Evolutionary conservation across 2,888 invertebrate species (phyloP), one percentile per base, ranked within the genome.

Genomic region (Leptarthrus brevirostris): DNA sequence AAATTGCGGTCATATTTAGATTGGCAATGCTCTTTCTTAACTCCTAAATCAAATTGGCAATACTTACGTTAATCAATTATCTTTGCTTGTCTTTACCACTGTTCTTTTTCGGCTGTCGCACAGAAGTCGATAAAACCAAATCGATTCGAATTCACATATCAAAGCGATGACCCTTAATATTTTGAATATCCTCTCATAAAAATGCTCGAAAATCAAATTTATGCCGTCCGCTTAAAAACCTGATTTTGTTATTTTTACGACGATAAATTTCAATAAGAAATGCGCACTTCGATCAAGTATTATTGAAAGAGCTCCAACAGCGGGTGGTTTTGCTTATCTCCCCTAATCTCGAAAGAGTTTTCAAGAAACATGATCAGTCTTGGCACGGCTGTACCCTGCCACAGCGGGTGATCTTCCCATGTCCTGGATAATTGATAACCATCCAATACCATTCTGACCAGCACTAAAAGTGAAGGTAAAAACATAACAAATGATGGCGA

Each of bases 391-490:
- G 52, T 49, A 30, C 52, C 14, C 10, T 30, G 26, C 18, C 69
- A 16, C 69, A 69, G 69, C 69, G 52, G 69, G 69, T 36, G 69
- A 52, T 69, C 49, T 30, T 20, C 18, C 69, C 49, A 69, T 52
- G 69, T 69, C 69, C 69, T 69, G 69, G 18, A 52, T 69, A 69
- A 69, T 69, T 69, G 69, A 69, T 69, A 34, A 69, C 36, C 16
- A 52, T 5, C 16, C 61, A 47, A 69, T 69, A 30, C 52, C 49
- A 47, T 12, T 40, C 20, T 14, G n/a, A 18, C 20, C 69, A 47
- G 69, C 69, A 18, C 52, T n/a, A 34, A 30, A 36, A 20, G 58
- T 40, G 30, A 14, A 49, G 18, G 30, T 18, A 30, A 4, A 1
- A 14, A 30, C 18, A 36, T 36, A 40, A 40, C n/a, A 40, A 12